These are phyloP conservation scores for Cosmia trapezina DNA, from an alignment of 2,888 invertebrate species.

Conservation along the genomic window DNA sequence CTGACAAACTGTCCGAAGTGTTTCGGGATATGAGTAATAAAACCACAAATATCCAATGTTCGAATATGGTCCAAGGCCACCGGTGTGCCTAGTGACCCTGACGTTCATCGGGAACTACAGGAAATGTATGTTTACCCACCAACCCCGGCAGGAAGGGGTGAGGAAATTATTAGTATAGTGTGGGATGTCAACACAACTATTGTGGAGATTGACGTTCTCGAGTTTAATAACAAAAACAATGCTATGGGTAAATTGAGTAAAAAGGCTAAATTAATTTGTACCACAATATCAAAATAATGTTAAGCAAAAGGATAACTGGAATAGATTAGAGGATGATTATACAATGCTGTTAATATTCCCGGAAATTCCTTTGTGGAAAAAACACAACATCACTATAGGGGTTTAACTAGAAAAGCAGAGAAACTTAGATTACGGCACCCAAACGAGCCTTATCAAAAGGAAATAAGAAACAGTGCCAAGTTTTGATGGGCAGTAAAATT, in stretches of 20 bases:
- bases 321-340: constrained; percentile 14
- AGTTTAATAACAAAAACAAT: constrained; percentile 6
- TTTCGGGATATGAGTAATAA: constrained; percentile 28
- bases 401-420: constrained; percentile 5
- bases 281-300: constrained; percentile 19
- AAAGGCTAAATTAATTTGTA: constrained; percentile 1
- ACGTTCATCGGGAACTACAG: constrained; percentile 60
- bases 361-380: background rate
- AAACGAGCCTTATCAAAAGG: constrained; percentile 23
- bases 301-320: background rate
- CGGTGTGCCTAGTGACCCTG: constrained; percentile 59
- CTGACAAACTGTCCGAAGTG: constrained; percentile 16
- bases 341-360: constrained; percentile 3
- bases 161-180: constrained; percentile 42
- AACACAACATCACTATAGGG: too few relatives aligned
- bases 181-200: constrained; percentile 14
- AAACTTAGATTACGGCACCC: constrained; percentile 5
- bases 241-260: background rate
- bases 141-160: constrained; percentile 43
- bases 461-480: constrained; percentile 30
- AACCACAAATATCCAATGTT: constrained; percentile 24
- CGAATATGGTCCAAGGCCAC: constrained; percentile 54
- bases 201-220: background rate
- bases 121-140: constrained; percentile 63
- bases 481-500: constrained; percentile 41